These are phyloP conservation scores for Lindbergichthys nudifrons DNA, from an alignment of 2,797 vertebrate genomes.

Conservation along the genomic window DNA sequence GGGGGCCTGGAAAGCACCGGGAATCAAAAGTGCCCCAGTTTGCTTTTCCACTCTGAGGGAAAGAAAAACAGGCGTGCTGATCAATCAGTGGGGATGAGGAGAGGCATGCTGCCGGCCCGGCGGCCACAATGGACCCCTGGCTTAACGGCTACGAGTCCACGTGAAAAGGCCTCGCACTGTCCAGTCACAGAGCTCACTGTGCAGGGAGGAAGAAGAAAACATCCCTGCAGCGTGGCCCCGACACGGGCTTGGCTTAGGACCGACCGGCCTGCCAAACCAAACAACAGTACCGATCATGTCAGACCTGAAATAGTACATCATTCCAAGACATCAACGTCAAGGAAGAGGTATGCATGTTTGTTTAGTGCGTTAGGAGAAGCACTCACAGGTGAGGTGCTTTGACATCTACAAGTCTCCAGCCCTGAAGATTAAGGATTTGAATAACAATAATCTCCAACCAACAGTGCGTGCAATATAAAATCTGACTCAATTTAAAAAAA, in stretches of 20 bases:
- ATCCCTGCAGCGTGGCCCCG: constrained; percentile 44
- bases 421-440: constrained; percentile 2
- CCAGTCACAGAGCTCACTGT: constrained; percentile 73
- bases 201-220: constrained; percentile 66
- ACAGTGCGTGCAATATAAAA: constrained; percentile 4
- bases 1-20: constrained; percentile 56
- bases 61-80: constrained; percentile 75
- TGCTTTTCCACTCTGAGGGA: constrained; percentile 76
- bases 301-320: constrained; percentile 72
- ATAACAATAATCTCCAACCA: constrained; percentile 14
- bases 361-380: constrained; percentile 26
- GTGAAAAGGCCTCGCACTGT: constrained; percentile 70
- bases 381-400: constrained; percentile 20
- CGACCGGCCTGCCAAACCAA: constrained; percentile 70
- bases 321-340: constrained; percentile 45
- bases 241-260: constrained; percentile 62
- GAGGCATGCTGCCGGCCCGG: constrained; percentile 69
- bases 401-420: constrained; percentile 3
- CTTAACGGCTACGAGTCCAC: constrained; percentile 62
- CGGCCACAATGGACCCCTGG: constrained; percentile 68
- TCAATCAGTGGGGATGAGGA: constrained; percentile 74
- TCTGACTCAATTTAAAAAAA: constrained; percentile 49
- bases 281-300: constrained; percentile 69
- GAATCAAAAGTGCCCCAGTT: constrained; percentile 72
- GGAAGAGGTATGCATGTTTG: constrained; percentile 27